Evolutionary conservation across 2,888 invertebrate genomes (phyloP).

Genomic region (Atrina japonica): DNA sequence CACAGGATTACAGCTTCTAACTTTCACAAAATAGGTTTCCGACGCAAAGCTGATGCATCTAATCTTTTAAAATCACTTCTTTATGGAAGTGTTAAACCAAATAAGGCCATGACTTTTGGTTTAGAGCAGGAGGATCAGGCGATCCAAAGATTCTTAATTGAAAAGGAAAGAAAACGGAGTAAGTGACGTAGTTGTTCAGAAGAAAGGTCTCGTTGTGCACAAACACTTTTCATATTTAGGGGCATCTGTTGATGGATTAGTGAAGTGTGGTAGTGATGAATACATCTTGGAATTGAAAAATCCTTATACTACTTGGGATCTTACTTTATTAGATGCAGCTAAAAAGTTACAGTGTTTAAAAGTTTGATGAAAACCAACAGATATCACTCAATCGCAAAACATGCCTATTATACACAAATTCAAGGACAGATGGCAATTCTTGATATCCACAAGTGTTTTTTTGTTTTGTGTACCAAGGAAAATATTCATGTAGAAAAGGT

Average conservation of each 20-base stretch:
- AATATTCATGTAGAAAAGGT: constrained; percentile 10
- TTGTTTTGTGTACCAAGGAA: constrained; percentile 20
- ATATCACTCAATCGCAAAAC: constrained; percentile 4
- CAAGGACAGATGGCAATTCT: constrained; percentile 23
- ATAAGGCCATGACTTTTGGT: no score
- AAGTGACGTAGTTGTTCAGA: neutral
- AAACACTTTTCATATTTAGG: constrained; percentile 8
- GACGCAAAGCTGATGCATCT: no score
- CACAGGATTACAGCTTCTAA: no score
- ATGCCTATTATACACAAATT: constrained; percentile 17
- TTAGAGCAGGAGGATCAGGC: no score
- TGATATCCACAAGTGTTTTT: neutral
- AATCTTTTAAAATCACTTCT: no score
- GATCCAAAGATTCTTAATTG: no score
- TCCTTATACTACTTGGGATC: constrained; percentile 11
- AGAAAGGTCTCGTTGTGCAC: constrained; percentile 13
- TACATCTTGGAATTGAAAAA: constrained; percentile 21
- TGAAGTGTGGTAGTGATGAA: neutral
- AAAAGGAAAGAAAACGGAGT: no score
- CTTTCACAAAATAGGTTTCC: no score
- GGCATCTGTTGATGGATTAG: constrained; percentile 22
- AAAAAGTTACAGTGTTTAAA: constrained; percentile 20
- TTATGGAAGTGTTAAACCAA: no score
- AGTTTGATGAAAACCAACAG: constrained; percentile 26
- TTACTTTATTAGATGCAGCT: constrained; percentile 3